Conservation (phyloP, 2,113 vertebrate genomes). For the Eurystomus gularis region DNA sequence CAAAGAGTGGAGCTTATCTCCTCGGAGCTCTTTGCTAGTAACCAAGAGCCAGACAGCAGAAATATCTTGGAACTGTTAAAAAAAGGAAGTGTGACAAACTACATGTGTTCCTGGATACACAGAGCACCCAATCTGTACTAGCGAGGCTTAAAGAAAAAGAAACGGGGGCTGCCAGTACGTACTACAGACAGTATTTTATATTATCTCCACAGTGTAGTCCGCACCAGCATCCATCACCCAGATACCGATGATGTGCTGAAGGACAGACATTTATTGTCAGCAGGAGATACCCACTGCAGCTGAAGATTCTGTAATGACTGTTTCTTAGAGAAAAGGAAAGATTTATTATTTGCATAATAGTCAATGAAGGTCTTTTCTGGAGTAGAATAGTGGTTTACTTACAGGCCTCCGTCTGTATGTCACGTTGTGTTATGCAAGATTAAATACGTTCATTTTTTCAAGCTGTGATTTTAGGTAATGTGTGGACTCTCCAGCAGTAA, state of each 20-base stretch:
- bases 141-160: background rate
- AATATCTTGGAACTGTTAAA: constrained; percentile 30
- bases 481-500: constrained; percentile 8
- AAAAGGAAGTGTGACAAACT: constrained; percentile 29
- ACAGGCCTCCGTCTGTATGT: background rate
- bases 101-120: background rate
- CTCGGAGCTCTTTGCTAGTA: constrained; percentile 19
- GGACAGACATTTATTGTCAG: constrained; percentile 45
- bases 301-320: constrained; percentile 39
- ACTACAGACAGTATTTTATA: constrained; percentile 28
- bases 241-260: background rate
- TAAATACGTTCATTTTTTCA: background rate
- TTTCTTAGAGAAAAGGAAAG: constrained; percentile 51
- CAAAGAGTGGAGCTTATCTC: background rate
- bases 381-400: constrained; percentile 12
- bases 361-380: constrained; percentile 35
- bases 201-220: background rate
- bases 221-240: constrained; percentile 16
- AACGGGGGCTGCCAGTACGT: background rate
- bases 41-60: constrained; percentile 40
- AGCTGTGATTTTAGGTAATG: constrained; percentile 4
- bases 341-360: constrained; percentile 39
- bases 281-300: constrained; percentile 20
- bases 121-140: background rate
- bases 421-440: background rate